Conservation (phyloP, 2,888 invertebrate genomes). For the Ophion ventricosus region DNA sequence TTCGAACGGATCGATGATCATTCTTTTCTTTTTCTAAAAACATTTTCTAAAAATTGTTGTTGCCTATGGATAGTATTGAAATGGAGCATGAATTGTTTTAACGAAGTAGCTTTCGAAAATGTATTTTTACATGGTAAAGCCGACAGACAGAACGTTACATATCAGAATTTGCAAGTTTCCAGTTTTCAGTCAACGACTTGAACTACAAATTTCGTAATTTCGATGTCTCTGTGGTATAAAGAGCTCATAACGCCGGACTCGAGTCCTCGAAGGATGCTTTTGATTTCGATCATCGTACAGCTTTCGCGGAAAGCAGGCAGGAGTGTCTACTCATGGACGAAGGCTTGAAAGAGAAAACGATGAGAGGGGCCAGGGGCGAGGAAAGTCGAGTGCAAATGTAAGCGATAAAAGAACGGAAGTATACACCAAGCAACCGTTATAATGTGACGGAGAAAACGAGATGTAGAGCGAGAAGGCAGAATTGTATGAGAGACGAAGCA, state of each 20-base stretch:
- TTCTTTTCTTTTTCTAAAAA: not conserved
- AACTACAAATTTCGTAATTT: not conserved
- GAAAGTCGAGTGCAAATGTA: slow-evolving; percentile 32
- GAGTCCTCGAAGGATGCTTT: slow-evolving; percentile 30
- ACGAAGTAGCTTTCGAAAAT: not conserved
- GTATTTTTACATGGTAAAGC: not conserved
- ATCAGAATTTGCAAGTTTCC: not conserved
- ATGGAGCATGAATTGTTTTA: not conserved
- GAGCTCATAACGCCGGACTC: not conserved
- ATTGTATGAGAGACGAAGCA: slow-evolving; percentile 38
- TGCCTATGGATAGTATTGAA: not conserved
- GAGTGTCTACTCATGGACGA: slow-evolving; percentile 21
- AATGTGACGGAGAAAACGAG: slow-evolving; percentile 46
- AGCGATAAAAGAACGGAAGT: slow-evolving; percentile 47
- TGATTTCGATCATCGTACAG: slow-evolving; percentile 38
- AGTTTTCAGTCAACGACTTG: not conserved
- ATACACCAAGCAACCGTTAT: slow-evolving; percentile 32
- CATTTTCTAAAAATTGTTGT: too few relatives aligned
- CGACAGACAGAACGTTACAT: not conserved
- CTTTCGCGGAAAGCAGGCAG: slow-evolving; percentile 33
- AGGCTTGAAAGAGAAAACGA: slow-evolving; percentile 3
- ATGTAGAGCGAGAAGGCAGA: slow-evolving; percentile 28
- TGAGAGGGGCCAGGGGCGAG: not conserved
- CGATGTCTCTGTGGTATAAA: not conserved
- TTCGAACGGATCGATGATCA: not conserved